Evolutionary conservation across 2,113 vertebrate genomes (phyloP).

Genomic region (Ctenomys sociabilis): DNA sequence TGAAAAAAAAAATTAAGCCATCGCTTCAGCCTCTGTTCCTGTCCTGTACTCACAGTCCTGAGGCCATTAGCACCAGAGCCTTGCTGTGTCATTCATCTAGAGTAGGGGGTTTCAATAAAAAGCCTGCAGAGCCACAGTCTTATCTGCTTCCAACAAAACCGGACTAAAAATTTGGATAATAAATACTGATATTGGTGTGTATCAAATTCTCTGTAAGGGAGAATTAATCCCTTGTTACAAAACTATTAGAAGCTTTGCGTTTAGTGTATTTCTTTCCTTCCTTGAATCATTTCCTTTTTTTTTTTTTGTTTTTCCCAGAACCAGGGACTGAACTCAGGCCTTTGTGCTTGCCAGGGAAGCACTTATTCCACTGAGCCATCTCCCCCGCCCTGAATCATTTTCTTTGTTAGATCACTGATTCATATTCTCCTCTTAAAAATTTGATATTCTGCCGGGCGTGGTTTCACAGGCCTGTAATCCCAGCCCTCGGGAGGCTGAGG

Average conservation of each 20-base stretch:
- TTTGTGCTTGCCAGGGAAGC: too few species aligned
- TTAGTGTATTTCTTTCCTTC: neutral
- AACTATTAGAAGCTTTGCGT: conserved; percentile 22
- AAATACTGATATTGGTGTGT: too few species aligned
- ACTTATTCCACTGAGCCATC: too few species aligned
- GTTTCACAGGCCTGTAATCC: too few species aligned
- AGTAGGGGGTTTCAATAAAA: neutral
- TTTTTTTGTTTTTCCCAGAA: too few species aligned
- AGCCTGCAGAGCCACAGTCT: neutral
- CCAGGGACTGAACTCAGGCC: too few species aligned
- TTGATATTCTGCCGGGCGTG: too few species aligned
- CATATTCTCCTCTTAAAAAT: neutral
- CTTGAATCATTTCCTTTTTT: conserved; percentile 16
- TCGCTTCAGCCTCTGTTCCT: too few species aligned
- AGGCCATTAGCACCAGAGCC: neutral
- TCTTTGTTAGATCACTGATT: conserved; percentile 13
- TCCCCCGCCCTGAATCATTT: conserved; percentile 34
- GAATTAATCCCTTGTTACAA: neutral
- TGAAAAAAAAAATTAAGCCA: neutral
- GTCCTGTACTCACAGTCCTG: neutral
- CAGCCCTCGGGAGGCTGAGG: too few species aligned
- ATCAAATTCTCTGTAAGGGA: conserved; percentile 5
- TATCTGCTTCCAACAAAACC: neutral
- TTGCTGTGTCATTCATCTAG: neutral
- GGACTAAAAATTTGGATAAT: neutral